Conservation (phyloP, 2,888 invertebrate genomes). For the Keiferia lycopersicella region DNA sequence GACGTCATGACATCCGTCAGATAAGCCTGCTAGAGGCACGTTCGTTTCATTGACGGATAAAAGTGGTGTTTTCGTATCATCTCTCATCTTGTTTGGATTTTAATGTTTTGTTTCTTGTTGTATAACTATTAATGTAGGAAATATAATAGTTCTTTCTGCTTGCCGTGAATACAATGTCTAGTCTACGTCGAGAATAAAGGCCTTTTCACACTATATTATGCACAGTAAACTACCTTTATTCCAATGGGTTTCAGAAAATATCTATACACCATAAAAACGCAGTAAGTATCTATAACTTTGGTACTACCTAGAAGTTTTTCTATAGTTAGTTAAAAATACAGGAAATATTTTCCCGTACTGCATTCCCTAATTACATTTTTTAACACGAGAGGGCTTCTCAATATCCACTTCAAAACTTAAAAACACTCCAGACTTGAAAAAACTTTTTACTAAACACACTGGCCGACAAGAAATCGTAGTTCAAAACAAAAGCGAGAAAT, state of each 20-base stretch:
- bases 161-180: too few relatives aligned
- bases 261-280: too few relatives aligned
- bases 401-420: slow-evolving; percentile 60
- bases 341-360: not conserved
- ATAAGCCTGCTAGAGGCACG: not conserved
- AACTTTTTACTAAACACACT: slow-evolving; percentile 55
- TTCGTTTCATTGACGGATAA: slow-evolving; percentile 8
- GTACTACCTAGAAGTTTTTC: too few relatives aligned
- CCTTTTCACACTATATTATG: too few relatives aligned
- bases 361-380: slow-evolving; percentile 50
- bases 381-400: slow-evolving; percentile 57
- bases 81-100: slow-evolving; percentile 11
- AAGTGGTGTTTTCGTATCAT: slow-evolving; percentile 8
- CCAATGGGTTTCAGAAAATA: too few relatives aligned
- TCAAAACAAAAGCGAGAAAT: slow-evolving; percentile 52
- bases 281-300: too few relatives aligned
- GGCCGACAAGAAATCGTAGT: slow-evolving; percentile 43
- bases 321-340: too few relatives aligned
- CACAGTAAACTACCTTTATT: too few relatives aligned
- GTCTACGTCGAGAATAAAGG: too few relatives aligned
- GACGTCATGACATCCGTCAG: slow-evolving; percentile 22
- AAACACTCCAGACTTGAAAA: slow-evolving; percentile 61
- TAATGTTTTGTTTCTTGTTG: slow-evolving; percentile 18
- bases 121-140: not conserved
- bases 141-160: too few relatives aligned